Base-by-base conservation (phyloP, 2,888 invertebrate species). In the Acronicta leporina region DNA sequence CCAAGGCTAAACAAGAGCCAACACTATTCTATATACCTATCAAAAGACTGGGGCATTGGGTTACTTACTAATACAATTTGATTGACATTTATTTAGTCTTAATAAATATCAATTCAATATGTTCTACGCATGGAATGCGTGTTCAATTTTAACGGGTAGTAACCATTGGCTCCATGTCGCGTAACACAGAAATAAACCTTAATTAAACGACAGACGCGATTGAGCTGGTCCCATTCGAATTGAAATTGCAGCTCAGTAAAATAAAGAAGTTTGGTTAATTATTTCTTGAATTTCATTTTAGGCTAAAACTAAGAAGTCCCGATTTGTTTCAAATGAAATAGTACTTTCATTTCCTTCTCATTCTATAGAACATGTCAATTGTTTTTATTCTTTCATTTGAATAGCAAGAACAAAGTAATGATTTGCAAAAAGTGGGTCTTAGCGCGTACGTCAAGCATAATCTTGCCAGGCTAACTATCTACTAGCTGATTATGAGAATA, bases 31-130 rank as follows among this genome's bases (percentile, higher is more conserved):
- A 13, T 46, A 33, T 50, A 43, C 33, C 4, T 41, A 38, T 55
- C 41, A 56, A 49, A 46, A 57, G 30, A 51, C n/a, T 15, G 52
- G 35, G 9, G 27, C 42, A 54, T 20, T 53, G 40, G 59, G 14
- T 60, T 42, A 49, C n/a, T 60, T 42, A 49, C n/a, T 25, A 45
- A 63, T 46, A 57, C 43, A 48, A 58, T 55, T 52, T 43, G 14
- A 56, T 55, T 56, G 44, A 41, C 42, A 51, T 49, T 60, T 35
- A 15, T 63, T 3, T 20, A 20, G 49, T 44, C 35, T 53, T 58
- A 73, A 72, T 72, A 61, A 69, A 52, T 41, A 53, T 48, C 73
- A 63, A 68, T 73, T 67, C 52, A 41, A 43, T 56, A 50, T 46
- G 20, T 53, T 44, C 11, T 43, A 11, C 11, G 40, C 27, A 15